A percentile compares a stretch with the other conserved stretches of the same genome.
Evolutionary conservation across 2,113 vertebrate species (phyloP).

Genomic region (Romanogobio albipinnatus): DNA sequence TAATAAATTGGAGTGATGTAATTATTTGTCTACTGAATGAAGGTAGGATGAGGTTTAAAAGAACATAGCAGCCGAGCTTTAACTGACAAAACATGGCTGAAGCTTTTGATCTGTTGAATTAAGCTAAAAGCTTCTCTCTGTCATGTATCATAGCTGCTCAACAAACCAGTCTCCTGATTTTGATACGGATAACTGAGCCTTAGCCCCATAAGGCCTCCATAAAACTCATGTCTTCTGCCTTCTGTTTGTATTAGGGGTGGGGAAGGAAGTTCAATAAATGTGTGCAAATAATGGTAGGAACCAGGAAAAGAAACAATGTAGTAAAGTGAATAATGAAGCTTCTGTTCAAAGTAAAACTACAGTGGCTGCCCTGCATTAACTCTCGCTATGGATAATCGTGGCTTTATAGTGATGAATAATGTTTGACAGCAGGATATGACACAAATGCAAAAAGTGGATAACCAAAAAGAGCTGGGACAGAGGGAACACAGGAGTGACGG

Average conservation of each 20-base stretch:
- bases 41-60: not conserved
- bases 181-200: not conserved
- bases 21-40: not conserved
- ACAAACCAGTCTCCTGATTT: not conserved
- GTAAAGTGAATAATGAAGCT: not conserved
- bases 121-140: not conserved
- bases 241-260: conserved; percentile 23
- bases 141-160: not conserved
- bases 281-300: conserved; percentile 14
- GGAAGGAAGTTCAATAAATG: conserved; percentile 12
- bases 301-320: not conserved
- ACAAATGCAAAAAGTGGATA: not conserved
- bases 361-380: not conserved
- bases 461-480: not conserved
- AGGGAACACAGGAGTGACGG: not conserved
- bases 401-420: not conserved
- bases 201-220: not conserved
- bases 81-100: not conserved
- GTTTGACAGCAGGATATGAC: not conserved
- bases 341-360: not conserved
- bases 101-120: not conserved
- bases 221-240: not conserved
- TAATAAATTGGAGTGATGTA: not conserved
- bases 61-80: not conserved
- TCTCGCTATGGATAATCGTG: not conserved